Evolutionary conservation across 53 echinoderm and acorn worm genomes (phyloP), one percentile per base, ranked within the genome.

Genomic region (Holothuria leucospilota): DNA sequence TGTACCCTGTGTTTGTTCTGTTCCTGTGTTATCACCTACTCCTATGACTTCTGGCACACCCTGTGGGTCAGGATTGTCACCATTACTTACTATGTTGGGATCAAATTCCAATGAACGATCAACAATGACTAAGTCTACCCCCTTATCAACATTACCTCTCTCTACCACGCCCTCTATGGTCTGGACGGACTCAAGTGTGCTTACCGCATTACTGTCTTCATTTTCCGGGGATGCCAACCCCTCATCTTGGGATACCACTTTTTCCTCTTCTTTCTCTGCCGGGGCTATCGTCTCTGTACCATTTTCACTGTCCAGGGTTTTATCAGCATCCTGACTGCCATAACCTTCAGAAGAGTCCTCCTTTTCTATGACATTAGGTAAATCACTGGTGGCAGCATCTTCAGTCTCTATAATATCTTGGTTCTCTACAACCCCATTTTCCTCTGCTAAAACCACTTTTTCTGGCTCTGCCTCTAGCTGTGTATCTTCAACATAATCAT

Each of bases 191-290:
- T 80, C 34, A 59, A 25, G 52, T 80, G 80, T 80, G 80, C 80
- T 83, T 83, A 83, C 84, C 84, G 39, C 66, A 51, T 83, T 42
- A 64, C 42, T 83, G 10, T 67, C 84, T 83, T 64, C 84, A 39
- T 5, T 39, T n/a, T 75, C 49, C 0, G 75, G 75, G 75, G 75
- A 49, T 75, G 75, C 46, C 39, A 75, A 75, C 21, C 75, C 75
- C n/a, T 81, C 81, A 23, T 61, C 81, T 81, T 59, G 60, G 6
- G 81, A 81, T 29, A 81, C 53, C 39, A 39, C 81, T 16, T 39
- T 60, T 51, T 60, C 81, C 10, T 80, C 80, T 16, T 29, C 60
- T 27, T 21, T 59, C 56, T 61, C 61, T 0, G 16, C 29, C 21
- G 52, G 56, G 25, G 28, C 80, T 30, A 29, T 30, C 6, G 24